These are phyloP conservation scores for Forbesichthys agassizii DNA, from an alignment of 2,113 vertebrate species.

Conservation along the genomic window DNA sequence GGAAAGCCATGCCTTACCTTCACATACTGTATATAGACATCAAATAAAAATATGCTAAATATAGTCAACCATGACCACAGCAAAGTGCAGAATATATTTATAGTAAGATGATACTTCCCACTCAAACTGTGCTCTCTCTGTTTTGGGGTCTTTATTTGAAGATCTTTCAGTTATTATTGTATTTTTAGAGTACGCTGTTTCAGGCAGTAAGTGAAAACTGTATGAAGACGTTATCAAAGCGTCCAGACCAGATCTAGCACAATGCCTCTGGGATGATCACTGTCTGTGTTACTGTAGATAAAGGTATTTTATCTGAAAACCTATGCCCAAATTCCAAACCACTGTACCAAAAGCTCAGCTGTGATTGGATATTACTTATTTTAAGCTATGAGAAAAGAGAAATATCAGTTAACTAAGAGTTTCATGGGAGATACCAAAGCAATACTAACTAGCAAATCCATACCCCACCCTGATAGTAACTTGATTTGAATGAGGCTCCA, in stretches of 20 bases:
- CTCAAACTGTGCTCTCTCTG: slow-evolving; percentile 24
- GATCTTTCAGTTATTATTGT: slow-evolving; percentile 41
- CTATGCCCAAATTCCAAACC: slow-evolving; percentile 31
- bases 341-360: slow-evolving; percentile 37
- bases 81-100: slow-evolving; percentile 74
- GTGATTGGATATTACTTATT: slow-evolving; percentile 43
- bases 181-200: slow-evolving; percentile 57
- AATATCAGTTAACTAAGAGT: slow-evolving; percentile 38
- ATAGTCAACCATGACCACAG: slow-evolving; percentile 45
- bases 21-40: slow-evolving; percentile 52
- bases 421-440: slow-evolving; percentile 18
- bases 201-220: slow-evolving; percentile 30
- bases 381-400: slow-evolving; percentile 14
- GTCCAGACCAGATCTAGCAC: slow-evolving; percentile 34
- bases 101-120: slow-evolving; percentile 41
- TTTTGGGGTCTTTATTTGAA: slow-evolving; percentile 64
- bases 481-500: slow-evolving; percentile 29
- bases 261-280: slow-evolving; percentile 47
- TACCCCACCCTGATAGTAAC: slow-evolving; percentile 4
- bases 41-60: slow-evolving; percentile 52
- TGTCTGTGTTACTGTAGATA: slow-evolving; percentile 33
- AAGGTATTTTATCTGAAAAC: slow-evolving; percentile 42
- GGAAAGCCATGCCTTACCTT: slow-evolving; percentile 43
- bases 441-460: slow-evolving; percentile 38
- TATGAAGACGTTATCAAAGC: slow-evolving; percentile 56